Evolutionary conservation across 2,888 invertebrate genomes (phyloP).

Genomic region (Phyllotreta cruciferae): DNA sequence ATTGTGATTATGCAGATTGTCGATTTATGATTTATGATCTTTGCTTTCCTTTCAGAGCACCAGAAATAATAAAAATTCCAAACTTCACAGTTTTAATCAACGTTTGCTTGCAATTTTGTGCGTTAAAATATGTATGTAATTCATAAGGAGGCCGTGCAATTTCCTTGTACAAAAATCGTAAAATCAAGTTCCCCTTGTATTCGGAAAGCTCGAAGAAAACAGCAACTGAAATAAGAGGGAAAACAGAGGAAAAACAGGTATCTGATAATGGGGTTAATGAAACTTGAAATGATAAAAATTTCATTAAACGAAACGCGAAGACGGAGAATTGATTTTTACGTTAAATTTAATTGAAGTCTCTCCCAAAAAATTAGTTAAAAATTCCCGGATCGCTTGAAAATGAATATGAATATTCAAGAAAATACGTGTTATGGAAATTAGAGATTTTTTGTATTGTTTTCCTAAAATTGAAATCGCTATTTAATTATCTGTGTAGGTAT

Average conservation of each 20-base stretch:
- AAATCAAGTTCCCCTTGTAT: conserved; percentile 3
- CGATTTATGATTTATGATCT: conserved; percentile 6
- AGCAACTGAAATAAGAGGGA: conserved; percentile 31
- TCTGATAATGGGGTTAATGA: conserved; percentile 42
- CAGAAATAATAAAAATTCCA: neutral
- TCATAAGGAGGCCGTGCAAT: neutral
- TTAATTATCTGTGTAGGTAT: too few relatives aligned
- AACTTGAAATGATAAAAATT: conserved; percentile 45
- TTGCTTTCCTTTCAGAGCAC: conserved; percentile 4
- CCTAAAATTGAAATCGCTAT: neutral
- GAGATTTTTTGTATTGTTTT: neutral
- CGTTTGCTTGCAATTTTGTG: too few relatives aligned
- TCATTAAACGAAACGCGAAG: conserved; percentile 38
- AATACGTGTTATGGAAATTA: too few relatives aligned
- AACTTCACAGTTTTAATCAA: too few relatives aligned
- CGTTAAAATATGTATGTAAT: too few relatives aligned
- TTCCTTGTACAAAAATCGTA: conserved; percentile 11
- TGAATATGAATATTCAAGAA: neutral
- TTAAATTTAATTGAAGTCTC: conserved; percentile 9
- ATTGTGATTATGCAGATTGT: too few relatives aligned
- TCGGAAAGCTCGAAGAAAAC: conserved; percentile 18
- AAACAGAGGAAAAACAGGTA: conserved; percentile 38
- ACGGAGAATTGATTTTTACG: conserved; percentile 40
- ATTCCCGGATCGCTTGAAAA: neutral
- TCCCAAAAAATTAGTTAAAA: neutral